These are phyloP conservation scores for Ictalurus furcatus DNA, from an alignment of 2,113 vertebrate species.

Conservation along the genomic window DNA sequence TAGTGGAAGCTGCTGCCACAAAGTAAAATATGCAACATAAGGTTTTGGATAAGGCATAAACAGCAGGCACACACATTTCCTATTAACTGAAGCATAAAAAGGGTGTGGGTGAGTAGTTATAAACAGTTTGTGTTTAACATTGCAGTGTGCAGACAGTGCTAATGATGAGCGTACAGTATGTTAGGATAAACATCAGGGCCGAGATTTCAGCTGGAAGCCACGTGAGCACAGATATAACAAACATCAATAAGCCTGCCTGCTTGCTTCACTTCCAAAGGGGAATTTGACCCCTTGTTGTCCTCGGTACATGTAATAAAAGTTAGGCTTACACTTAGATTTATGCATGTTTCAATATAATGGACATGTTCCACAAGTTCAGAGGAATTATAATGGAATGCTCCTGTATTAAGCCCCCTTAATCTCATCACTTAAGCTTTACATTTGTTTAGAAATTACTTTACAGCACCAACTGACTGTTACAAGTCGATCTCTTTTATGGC, in stretches of 20 bases:
- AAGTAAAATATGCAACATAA: slow-evolving; percentile 46
- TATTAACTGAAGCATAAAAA: slow-evolving; percentile 42
- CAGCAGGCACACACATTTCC: slow-evolving; percentile 27
- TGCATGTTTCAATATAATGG: slow-evolving; percentile 15
- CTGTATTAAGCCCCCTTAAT: background rate
- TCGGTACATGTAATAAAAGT: slow-evolving; percentile 25
- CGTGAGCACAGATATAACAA: background rate
- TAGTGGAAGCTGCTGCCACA: slow-evolving; percentile 28
- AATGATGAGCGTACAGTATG: slow-evolving; percentile 20
- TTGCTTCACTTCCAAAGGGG: slow-evolving; percentile 11
- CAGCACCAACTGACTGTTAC: background rate
- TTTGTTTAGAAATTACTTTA: background rate
- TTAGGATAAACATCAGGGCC: slow-evolving; percentile 31
- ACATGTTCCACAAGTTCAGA: slow-evolving; percentile 22
- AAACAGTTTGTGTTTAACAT: slow-evolving; percentile 38
- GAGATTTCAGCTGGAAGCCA: slow-evolving; percentile 24
- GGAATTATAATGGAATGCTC: slow-evolving; percentile 10
- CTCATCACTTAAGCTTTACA: background rate
- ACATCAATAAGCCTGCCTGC: slow-evolving; percentile 21
- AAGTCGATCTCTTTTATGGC: background rate
- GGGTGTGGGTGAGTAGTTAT: slow-evolving; percentile 38
- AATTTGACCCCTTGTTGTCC: slow-evolving; percentile 12
- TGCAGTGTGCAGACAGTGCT: slow-evolving; percentile 14
- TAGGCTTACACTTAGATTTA: slow-evolving; percentile 22
- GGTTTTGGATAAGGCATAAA: slow-evolving; percentile 36